Base-by-base conservation (phyloP, 2,888 invertebrate species). In the Gisinianus flammeolus region DNA sequence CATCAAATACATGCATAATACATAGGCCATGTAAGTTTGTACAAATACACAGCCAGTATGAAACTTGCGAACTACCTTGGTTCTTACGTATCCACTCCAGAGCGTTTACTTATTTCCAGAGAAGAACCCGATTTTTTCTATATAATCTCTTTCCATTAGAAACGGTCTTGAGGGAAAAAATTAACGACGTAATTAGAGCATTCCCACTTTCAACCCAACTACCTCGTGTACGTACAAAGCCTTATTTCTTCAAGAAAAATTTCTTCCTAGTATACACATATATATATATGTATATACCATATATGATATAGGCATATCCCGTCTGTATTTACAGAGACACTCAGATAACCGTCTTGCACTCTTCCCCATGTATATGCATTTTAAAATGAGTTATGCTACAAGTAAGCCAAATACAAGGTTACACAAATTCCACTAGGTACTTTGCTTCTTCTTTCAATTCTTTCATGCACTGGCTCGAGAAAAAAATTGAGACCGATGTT, bases 101-200 rank as follows among this genome's bases (percentile, higher is more conserved):
- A n/a, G n/a, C n/a, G 44, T 44, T 16, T 44, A 44, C 6, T 16
- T 4, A 19, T 2, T 16, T 6, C 44, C 6, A 44, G 44, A 44
- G 3, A 19, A 44, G 44, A 44, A 44, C 12, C 44, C 44, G 44
- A 44, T 44, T 44, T 44, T n/a, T 44, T 44, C 44, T 44, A 4
- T 44, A 12, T 44, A 12, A 44, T 44, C 58, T n/a, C 58, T 26
- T 64, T 64, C 28, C 64, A 64, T 64, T 64, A 64, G 30, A 58
- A 64, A 64, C 28, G 26, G 24, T 30, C 64, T 44, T 44, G 8
- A 64, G 28, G 28, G 64, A 64, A 64, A 64, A 64, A 64, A 64
- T 64, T 64, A 64, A 58, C 58, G 24, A 58, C 22, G 58, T 58
- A 58, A 64, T 64, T 26, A 64, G 26, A 64, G 16, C 26, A 64